Evolutionary conservation across 2,113 vertebrate species (phyloP).

Genomic region (Brachypodius melanocephalos): DNA sequence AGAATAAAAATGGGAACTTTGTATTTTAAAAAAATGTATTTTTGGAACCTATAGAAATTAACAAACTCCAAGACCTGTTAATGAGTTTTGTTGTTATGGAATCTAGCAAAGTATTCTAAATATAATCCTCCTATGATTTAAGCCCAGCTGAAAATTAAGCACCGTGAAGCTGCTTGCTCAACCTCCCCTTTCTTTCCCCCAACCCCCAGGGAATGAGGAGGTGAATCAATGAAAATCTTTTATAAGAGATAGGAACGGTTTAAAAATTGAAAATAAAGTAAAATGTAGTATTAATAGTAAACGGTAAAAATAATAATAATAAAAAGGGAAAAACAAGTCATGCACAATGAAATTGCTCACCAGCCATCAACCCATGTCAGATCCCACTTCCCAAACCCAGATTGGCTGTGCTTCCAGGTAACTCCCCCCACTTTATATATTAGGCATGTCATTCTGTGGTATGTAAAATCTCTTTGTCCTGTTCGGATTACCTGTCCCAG

Average conservation of each 20-base stretch:
- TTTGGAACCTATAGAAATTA: not conserved
- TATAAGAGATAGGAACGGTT: not conserved
- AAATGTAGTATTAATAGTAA: not conserved
- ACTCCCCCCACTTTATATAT: too few relatives aligned
- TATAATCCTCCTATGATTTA: not conserved
- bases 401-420: not conserved
- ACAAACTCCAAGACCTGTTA: not conserved
- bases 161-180: not conserved
- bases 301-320: not conserved
- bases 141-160: not conserved
- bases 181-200: not conserved
- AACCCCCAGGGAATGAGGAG: too few relatives aligned
- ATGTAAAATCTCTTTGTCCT: not conserved
- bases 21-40: not conserved
- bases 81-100: not conserved
- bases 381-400: not conserved
- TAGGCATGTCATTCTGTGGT: not conserved
- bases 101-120: not conserved
- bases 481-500: not conserved
- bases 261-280: not conserved
- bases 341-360: not conserved
- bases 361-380: accelerated
- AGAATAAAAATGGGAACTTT: not conserved
- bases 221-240: not conserved
- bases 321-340: not conserved